Conservation (phyloP, 2,797 vertebrate species). For the Psittacula derbiana region DNA sequence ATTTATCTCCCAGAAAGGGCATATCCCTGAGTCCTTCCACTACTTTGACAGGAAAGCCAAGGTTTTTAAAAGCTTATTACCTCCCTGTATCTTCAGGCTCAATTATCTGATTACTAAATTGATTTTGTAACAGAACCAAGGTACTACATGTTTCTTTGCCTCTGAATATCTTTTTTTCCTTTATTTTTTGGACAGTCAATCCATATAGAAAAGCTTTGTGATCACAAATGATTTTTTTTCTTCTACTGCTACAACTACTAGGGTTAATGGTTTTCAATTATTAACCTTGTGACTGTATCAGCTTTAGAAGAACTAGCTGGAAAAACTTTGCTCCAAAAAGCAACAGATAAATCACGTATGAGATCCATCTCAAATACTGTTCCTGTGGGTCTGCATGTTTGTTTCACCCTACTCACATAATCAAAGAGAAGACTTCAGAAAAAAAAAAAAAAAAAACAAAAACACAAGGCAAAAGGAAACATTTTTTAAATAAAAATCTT, state of each 20-base stretch:
- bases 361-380: neutral
- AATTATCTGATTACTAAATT: constrained; percentile 31
- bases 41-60: neutral
- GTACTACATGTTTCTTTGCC: neutral
- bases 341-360: neutral
- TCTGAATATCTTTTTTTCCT: neutral
- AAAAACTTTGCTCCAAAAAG: neutral
- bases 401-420: neutral
- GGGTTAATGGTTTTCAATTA: neutral
- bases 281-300: neutral
- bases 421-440: neutral
- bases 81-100: neutral
- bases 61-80: neutral
- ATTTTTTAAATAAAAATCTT: neutral
- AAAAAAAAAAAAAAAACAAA: too few species aligned
- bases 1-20: neutral
- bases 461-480: neutral
- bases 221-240: neutral
- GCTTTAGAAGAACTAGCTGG: neutral
- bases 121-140: constrained; percentile 26
- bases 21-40: neutral
- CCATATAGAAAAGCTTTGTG: neutral
- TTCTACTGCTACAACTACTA: neutral
- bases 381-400: neutral
- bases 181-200: neutral